Evolutionary conservation across 2,888 invertebrate species (phyloP), one percentile per base, ranked within the genome.

Genomic region (Andricus quercusramuli): DNA sequence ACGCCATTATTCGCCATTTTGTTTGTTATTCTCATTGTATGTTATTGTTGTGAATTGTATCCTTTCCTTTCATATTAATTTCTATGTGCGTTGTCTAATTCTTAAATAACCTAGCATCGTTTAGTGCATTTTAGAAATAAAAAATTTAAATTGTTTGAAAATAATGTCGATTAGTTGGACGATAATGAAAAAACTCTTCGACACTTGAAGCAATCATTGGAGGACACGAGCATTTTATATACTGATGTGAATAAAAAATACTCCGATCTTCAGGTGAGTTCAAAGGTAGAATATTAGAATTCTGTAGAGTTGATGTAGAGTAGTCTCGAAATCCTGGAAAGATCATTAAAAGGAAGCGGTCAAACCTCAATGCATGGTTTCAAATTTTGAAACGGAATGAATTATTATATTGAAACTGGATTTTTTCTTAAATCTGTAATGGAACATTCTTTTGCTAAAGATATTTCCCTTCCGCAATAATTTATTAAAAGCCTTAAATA

Each of bases 181-280:
- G 66, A 82, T 65, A 78, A 82, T 64, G 81, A 84, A 41, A 78
- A 78, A 20, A 77, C 74, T 11, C 17, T 85, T 2, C 78, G 77
- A 78, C 78, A 65, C 51, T 13, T 85, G 51, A 82, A 78, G 66
- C 78, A 84, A 80, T 80, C 83, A 17, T 68, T 88, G 41, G 76
- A 68, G 0, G 86, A 86, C 13, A 86, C 81, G 25, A 84, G 85
- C 56, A 77, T 78, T 77, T 59, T 83, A 41, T 84, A 80, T 62
- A 59, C 66, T n/a, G 87, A 86, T 32, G 47, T 83, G 17, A 83
- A 78, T 68, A 85, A 86, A 65, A 85, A 86, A 78, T 87, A 85
- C 74, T 79, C 86, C 25, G 82, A 84, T 22, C 80, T 87, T n/a
- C 83, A 86, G 74, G 74, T 74, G 8, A 29, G 64, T 64, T 64